Base-by-base conservation (phyloP, 2,113 vertebrate genomes). In the Setophaga coronata region DNA sequence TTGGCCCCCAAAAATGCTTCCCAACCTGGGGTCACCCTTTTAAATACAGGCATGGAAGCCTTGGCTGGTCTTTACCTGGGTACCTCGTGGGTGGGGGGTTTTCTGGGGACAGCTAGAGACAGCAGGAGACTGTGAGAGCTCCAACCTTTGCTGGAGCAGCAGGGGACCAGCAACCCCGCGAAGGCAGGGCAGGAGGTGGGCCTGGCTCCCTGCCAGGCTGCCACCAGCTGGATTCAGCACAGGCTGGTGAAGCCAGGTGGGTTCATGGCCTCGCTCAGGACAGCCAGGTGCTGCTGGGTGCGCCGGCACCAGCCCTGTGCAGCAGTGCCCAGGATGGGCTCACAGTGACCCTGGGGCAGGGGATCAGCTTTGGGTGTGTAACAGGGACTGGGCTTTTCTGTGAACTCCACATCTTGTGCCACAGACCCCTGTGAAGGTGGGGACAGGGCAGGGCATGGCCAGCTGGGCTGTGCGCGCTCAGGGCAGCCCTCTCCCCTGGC, bases 301-400 rank as follows among this genome's bases (percentile, higher is more conserved):
- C 34, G 34, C 34, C 34, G 33, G 19, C 47, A 18, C 26, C 7
- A 11, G 58, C 23, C 19, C 38, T 5, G 58, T 2, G 40, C 18
- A 34, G n/a, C 57, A 2, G 50, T 7, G 31, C 47, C 64, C 7
- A 28, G 57, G 38, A 7, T 10, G 15, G 65, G 66, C 72, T 54
- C 57, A 7, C 48, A 13, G 25, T 5, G 14, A 24, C 12, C 40
- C 28, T 19, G 34, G 5, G 0, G 3, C 33, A 77, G 34, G 26
- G 16, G 48, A 31, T 71, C 12, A 31, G 3, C 38, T 38, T 12
- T 6, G 6, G 16, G 31, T 17, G 2, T 12, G 0, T 23, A 7
- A 17, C 3, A 0, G 26, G 34, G n/a, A 13, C 14, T 38, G 70
- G 33, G 26, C 1, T 2, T 24, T 65, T 14, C 26, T 1, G 2